Conservation (phyloP, 2,797 vertebrate genomes). For the Aythya fuligula region DNA sequence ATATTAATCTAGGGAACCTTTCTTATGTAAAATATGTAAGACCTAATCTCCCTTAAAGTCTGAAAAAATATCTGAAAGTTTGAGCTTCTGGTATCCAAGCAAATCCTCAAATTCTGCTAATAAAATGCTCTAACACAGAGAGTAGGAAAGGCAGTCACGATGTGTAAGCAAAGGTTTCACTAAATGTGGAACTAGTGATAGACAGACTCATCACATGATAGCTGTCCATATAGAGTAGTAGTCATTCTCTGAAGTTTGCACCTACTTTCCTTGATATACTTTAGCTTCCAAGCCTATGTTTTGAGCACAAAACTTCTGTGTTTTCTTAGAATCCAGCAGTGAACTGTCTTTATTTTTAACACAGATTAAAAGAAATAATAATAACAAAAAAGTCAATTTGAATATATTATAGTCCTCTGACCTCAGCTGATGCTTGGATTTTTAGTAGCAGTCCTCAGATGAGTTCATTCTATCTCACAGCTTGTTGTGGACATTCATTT, state of each 20-base stretch:
- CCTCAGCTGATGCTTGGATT: neutral
- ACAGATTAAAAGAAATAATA: neutral
- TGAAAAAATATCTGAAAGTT: neutral
- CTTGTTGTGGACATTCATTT: neutral
- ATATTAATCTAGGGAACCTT: neutral
- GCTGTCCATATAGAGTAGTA: neutral
- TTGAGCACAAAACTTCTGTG: too few relatives aligned
- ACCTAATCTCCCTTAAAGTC: neutral
- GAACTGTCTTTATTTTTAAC: neutral
- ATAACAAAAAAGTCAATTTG: neutral
- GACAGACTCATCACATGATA: neutral
- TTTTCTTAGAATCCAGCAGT: too few relatives aligned
- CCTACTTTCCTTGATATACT: neutral
- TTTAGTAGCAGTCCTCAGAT: neutral
- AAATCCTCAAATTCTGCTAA: neutral
- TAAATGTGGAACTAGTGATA: neutral
- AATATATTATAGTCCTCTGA: slow-evolving; percentile 30
- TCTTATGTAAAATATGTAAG: neutral
- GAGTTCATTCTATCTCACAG: neutral
- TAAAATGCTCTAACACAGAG: neutral
- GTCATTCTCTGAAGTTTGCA: neutral
- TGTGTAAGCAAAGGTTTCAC: neutral
- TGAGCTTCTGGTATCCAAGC: neutral
- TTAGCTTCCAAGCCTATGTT: too few relatives aligned
- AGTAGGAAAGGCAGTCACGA: neutral